Evolutionary conservation across 2,797 vertebrate species (phyloP), one percentile per base, ranked within the genome.

Genomic region (Microctenopoma stevenorrisi): DNA sequence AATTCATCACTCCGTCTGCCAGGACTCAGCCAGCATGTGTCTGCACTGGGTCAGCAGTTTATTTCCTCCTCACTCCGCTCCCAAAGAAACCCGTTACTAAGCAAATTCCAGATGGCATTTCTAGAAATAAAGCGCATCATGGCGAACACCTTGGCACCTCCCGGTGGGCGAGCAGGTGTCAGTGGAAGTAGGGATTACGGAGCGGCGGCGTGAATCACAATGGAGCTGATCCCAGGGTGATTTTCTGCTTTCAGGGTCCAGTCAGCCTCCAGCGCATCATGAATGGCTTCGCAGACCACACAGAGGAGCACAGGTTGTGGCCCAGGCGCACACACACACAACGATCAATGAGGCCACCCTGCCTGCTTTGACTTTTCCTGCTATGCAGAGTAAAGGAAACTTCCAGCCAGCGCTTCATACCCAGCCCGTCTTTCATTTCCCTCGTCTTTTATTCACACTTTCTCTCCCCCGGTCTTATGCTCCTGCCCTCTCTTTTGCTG

Each of bases 81-180:
- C 59, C 50, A 65, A 77, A 62, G 63, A 84, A 85, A 83, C 1
- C 0, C 7, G 66, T 69, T 74, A 74, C 64, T 62, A 73, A 83
- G 83, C 78, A 74, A 70, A 84, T 76, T 86, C 9, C 68, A 22
- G 69, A 68, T 83, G 74, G 33, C 77, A 48, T 72, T 82, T 69
- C 55, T 13, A 33, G 62, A 71, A 85, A 75, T 78, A 56, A 79
- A 64, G 33, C 42, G 9, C 79, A 81, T 87, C 84, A 61, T 67
- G 69, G 71, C 74, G 18, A 70, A 75, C 81, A 78, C 70, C 75
- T 79, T 83, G 86, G 74, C 76, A 46, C 54, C 66, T 59, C 64
- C 66, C 16, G 16, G 83, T 61, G 70, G 58, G 81, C 86, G 74
- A 85, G 86, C 88, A 85, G 82, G 86, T 89, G 88, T 86, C 82